Conservation (phyloP, 1,140 invertebrate species). For the Drosophila ironensis region DNA sequence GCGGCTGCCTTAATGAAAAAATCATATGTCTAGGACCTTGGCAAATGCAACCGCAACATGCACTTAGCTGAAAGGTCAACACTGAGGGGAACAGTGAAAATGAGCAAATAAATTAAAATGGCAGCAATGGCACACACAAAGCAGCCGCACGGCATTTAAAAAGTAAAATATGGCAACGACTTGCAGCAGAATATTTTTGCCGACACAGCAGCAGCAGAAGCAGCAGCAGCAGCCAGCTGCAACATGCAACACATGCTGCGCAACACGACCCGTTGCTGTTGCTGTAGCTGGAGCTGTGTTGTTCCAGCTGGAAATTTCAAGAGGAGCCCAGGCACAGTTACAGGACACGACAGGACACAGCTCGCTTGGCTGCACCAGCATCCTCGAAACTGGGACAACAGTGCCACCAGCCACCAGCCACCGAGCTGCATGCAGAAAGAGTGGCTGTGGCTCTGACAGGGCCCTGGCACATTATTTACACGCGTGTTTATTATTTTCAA, state of each 20-base stretch:
- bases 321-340: constrained; percentile 17
- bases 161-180: constrained; percentile 75
- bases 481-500: constrained; percentile 79
- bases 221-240: constrained; percentile 41
- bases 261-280: constrained; percentile 59
- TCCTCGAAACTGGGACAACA: constrained; percentile 60
- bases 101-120: constrained; percentile 79
- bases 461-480: constrained; percentile 71
- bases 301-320: constrained; percentile 40
- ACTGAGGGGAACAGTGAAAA: constrained; percentile 62
- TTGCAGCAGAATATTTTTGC: constrained; percentile 75
- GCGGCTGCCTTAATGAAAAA: constrained; percentile 9
- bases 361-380: constrained; percentile 28
- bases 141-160: constrained; percentile 67
- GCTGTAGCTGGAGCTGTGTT: constrained; percentile 10
- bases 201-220: constrained; percentile 54
- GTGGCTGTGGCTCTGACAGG: constrained; percentile 48
- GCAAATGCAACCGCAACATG: constrained; percentile 24
- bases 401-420: too few species aligned
- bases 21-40: constrained; percentile 13
- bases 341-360: constrained; percentile 42
- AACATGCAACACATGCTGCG: constrained; percentile 78
- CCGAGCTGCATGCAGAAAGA: constrained; percentile 10
- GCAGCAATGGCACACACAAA: constrained; percentile 36
- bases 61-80: background rate